Evolutionary conservation across 2,888 invertebrate species (phyloP).

Genomic region (Clistopyga incitator): DNA sequence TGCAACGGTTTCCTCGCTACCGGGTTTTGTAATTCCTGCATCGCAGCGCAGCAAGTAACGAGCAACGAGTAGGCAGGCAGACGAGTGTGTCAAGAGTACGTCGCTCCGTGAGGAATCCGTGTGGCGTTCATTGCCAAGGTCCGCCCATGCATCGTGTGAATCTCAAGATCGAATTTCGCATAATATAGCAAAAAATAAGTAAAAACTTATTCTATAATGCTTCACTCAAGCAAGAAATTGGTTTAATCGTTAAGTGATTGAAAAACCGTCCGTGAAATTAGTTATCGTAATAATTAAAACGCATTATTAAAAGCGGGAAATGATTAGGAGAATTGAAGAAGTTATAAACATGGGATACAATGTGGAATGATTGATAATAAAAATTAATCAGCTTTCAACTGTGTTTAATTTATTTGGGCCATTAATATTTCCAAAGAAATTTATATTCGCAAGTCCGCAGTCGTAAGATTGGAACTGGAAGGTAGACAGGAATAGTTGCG

Average conservation of each 20-base stretch:
- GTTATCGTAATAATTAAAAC: neutral
- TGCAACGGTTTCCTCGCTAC: conserved; percentile 42
- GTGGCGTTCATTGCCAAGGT: conserved; percentile 41
- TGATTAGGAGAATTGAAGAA: too few relatives aligned
- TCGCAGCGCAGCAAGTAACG: conserved; percentile 22
- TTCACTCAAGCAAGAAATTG: too few relatives aligned
- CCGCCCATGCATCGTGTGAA: conserved; percentile 5
- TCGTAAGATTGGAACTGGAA: neutral
- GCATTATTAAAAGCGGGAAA: too few relatives aligned
- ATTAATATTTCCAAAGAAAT: neutral
- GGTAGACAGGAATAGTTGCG: conserved; percentile 19
- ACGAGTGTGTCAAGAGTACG: conserved; percentile 47
- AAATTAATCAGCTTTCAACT: neutral
- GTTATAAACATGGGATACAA: too few relatives aligned
- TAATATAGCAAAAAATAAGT: neutral
- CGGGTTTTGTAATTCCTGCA: conserved; percentile 49
- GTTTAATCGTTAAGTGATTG: too few relatives aligned
- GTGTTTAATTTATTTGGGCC: neutral
- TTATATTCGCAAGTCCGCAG: neutral
- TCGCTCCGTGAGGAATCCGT: conserved; percentile 36
- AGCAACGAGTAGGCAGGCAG: conserved; percentile 36
- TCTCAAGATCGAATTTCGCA: neutral
- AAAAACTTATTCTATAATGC: too few relatives aligned
- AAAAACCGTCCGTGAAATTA: neutral
- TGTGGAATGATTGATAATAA: too few relatives aligned